phyloP scores from a whole-genome alignment of 2,113 vertebrate species.

The Perognathus longimembris region DNA sequence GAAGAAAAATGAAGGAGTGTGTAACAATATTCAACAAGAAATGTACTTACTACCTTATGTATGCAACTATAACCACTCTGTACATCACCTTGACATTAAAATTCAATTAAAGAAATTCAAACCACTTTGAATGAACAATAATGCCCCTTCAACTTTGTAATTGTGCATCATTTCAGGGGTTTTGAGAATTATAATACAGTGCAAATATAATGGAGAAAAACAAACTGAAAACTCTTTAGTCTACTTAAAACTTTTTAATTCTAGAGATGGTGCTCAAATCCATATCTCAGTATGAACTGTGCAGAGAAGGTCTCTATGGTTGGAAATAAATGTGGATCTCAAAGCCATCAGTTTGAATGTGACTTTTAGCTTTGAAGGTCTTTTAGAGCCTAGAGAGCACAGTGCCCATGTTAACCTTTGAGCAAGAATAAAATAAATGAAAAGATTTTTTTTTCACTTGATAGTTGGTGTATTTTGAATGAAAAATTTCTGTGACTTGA shows the following conservation, averaged over 20 bases:
- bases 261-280: not conserved
- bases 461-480: slow-evolving; percentile 10
- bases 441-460: slow-evolving; percentile 15
- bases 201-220: not conserved
- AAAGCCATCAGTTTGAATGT: slow-evolving; percentile 12
- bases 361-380: not conserved
- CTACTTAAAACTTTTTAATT: not conserved
- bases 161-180: not conserved
- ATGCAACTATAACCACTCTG: no score
- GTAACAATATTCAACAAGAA: no score
- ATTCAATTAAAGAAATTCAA: no score
- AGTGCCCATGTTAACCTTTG: slow-evolving; percentile 1
- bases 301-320: not conserved
- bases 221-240: not conserved
- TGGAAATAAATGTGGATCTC: not conserved
- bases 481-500: slow-evolving; percentile 19
- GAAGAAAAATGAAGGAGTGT: no score
- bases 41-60: no score
- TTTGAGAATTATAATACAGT: not conserved
- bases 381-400: not conserved
- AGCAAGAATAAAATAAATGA: slow-evolving; percentile 44
- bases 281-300: not conserved
- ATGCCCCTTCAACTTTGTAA: not conserved
- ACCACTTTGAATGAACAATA: not conserved
- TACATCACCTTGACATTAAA: no score